Conservation (phyloP, 2,888 invertebrate genomes). For the Nowickia ferox region DNA sequence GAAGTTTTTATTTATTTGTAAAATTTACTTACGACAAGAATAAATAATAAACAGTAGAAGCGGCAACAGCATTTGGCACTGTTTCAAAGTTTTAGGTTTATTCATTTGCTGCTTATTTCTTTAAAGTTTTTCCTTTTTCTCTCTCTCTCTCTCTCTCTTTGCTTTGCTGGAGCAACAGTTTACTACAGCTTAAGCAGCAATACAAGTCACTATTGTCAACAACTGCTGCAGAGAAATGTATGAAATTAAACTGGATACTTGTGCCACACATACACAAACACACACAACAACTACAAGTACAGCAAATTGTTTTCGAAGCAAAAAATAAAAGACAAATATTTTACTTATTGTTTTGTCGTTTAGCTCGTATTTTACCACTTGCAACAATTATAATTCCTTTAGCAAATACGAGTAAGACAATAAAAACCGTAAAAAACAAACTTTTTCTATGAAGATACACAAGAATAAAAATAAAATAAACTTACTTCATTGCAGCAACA, state of each 20-base stretch:
- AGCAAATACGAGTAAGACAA: conserved; percentile 51
- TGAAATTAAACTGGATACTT: conserved; percentile 35
- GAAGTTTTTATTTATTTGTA: conserved; percentile 52
- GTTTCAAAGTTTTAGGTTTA: conserved; percentile 60
- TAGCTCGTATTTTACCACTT: conserved; percentile 65
- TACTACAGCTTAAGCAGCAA: conserved; percentile 40
- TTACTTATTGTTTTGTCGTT: conserved; percentile 64
- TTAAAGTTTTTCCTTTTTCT: not conserved
- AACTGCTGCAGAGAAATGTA: conserved; percentile 40
- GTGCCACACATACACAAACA: conserved; percentile 1
- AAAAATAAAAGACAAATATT: conserved; percentile 37
- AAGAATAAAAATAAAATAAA: not conserved
- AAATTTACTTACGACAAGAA: conserved; percentile 55
- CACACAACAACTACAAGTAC: not conserved
- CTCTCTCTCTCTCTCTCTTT: not conserved
- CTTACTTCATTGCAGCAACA: conserved; percentile 38
- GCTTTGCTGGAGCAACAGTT: conserved; percentile 58
- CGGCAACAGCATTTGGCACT: conserved; percentile 57
- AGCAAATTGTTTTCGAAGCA: not conserved
- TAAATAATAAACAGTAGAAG: conserved; percentile 56
- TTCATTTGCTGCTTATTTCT: conserved; percentile 3
- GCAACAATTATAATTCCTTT: conserved; percentile 67
- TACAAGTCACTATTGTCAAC: conserved; percentile 67
- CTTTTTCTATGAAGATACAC: conserved; percentile 47
- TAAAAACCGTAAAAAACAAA: conserved; percentile 40